Evolutionary conservation across 92 coral and sea anemone species (phyloP).

Genomic region (Hydrozoanthus gracilis): DNA sequence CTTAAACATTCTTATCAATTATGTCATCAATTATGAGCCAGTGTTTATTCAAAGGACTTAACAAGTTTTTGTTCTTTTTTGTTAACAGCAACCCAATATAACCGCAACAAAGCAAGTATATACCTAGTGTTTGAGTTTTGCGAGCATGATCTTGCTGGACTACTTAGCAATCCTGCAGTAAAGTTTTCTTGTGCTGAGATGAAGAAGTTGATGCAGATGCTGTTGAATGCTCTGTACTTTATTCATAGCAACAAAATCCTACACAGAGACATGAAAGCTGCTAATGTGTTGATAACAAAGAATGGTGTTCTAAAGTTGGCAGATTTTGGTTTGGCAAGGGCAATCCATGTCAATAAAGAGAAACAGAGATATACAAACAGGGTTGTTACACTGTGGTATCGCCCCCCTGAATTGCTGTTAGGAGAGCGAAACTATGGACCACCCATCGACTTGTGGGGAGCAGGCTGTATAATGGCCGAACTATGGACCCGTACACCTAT

Average conservation of each 20-base stretch:
- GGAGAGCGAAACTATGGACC: conserved; percentile 99
- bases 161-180: conserved; percentile 91
- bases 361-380: conserved; percentile 94
- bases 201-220: conserved; percentile 95
- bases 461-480: conserved; percentile 99
- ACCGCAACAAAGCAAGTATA: conserved; percentile 98
- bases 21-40: too few relatives aligned
- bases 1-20: too few relatives aligned
- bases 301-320: conserved; percentile 95
- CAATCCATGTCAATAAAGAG: conserved; percentile 92
- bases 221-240: conserved; percentile 96
- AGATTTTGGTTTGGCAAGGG: conserved; percentile 98
- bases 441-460: conserved; percentile 99
- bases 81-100: conserved; percentile 87
- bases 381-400: conserved; percentile 97
- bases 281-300: conserved; percentile 97
- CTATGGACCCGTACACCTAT: conserved; percentile 98
- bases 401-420: conserved; percentile 94
- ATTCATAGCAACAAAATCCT: conserved; percentile 98
- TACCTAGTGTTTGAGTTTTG: conserved; percentile 98
- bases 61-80: not conserved
- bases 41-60: not conserved
- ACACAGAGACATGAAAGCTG: conserved; percentile 99
- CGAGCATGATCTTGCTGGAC: conserved; percentile 99
- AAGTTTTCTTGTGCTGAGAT: conserved; percentile 92